Evolutionary conservation across 2,888 invertebrate species (phyloP), one percentile per base, ranked within the genome.

Genomic region (Scrobipalpa costella): DNA sequence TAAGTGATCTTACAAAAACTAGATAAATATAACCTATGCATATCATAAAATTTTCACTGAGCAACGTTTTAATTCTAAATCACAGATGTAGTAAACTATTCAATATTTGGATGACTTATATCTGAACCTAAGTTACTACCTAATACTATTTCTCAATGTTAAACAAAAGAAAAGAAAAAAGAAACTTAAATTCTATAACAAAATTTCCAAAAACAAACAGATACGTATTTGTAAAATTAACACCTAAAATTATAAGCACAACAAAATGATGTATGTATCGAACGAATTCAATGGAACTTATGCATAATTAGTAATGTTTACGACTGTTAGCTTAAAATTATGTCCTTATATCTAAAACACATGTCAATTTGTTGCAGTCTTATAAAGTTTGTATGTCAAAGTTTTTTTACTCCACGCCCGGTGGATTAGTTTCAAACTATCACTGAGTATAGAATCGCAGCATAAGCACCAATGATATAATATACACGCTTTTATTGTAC

Each of bases 21-120:
- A 55, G 55, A 55, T 73, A 75, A 70, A 75, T 77, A 78, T 72
- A 38, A n/a, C 74, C 71, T 79, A 78, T 72, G 64, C 68, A 72
- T 78, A 78, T 72, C 13, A 81, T 83, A 85, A 85, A 86, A 83
- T 83, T 83, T 81, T 71, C 82, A 86, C 75, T 89, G 88, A 89
- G 88, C 86, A 88, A 88, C 82, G 76, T 81, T 83, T 81, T 83
- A 79, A 75, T 63, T 63, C 64, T 67, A 67, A 62, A 66, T 66
- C 63, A 66, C 68, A 69, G 67, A 68, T 66, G 3, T 58, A 44
- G 61, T 62, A 63, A 63, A 60, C 63, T 62, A 61, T 62, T 57
- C 13, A 36, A 27, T 27, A 33, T 55, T 55, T 34, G 55, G 55
- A 55, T 55, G 55, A 55, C 55, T 55, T 55, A 55, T 44, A 21